phyloP scores from a whole-genome alignment of 2,113 vertebrate genomes.

The Lophotis ruficrista region DNA sequence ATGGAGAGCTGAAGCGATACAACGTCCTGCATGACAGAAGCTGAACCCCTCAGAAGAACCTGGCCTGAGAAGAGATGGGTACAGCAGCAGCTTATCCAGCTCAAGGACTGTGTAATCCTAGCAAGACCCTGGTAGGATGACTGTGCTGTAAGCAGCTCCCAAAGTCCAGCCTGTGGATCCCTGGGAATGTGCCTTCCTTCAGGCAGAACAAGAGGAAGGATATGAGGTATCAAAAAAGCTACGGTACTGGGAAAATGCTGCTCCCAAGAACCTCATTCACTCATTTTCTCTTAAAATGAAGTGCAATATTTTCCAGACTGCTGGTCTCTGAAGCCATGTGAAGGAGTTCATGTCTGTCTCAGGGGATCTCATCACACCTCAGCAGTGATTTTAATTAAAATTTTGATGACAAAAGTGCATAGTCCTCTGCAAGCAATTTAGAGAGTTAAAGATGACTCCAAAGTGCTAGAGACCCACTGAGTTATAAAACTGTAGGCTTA shows the following conservation, averaged over 20 bases:
- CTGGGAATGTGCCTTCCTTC: not conserved
- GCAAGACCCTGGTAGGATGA: not conserved
- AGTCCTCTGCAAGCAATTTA: slow-evolving; percentile 9
- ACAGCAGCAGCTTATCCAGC: not conserved
- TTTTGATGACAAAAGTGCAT: not conserved
- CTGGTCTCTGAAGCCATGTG: not conserved
- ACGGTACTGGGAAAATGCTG: not conserved
- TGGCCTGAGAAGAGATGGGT: not conserved
- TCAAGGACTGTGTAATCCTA: not conserved
- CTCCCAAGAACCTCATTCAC: not conserved
- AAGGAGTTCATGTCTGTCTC: slow-evolving; percentile 17
- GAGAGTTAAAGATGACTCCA: not conserved
- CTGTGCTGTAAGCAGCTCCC: not conserved
- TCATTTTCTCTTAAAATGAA: slow-evolving; percentile 13
- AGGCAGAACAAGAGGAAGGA: not conserved
- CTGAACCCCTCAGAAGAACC: not conserved
- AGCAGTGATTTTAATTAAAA: slow-evolving; percentile 39
- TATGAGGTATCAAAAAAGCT: not conserved
- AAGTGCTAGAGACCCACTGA: not conserved
- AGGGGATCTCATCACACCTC: slow-evolving; percentile 24
- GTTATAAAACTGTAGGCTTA: not conserved
- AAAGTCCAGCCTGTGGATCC: not conserved
- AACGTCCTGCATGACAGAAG: fast-evolving
- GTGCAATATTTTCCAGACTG: slow-evolving; percentile 38
- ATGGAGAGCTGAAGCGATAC: fast-evolving